phyloP scores from a whole-genome alignment of 2,888 invertebrate species.

The Melipona beecheii region DNA sequence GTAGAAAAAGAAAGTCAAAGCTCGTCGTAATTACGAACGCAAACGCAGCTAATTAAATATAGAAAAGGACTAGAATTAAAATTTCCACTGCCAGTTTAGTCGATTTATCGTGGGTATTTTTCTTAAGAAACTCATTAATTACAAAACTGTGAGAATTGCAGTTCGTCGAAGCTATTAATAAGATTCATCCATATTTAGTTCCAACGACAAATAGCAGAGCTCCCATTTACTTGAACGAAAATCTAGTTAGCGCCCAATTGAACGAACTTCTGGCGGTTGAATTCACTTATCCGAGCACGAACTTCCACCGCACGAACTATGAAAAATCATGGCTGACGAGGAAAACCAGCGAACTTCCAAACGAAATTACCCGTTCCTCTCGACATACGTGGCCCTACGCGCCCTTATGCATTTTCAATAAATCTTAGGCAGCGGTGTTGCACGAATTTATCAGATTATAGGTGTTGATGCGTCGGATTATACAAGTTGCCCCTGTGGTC shows the following conservation, averaged over 20 bases:
- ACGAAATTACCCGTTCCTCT: background rate
- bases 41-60: no score
- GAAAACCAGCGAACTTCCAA: background rate
- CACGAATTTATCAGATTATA: conserved; percentile 14
- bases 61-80: no score
- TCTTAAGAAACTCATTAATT: background rate
- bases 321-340: background rate
- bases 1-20: no score
- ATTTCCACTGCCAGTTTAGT: no score
- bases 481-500: conserved; percentile 14
- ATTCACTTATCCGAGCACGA: background rate
- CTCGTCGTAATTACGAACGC: no score
- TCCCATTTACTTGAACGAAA: background rate
- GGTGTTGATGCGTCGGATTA: conserved; percentile 24
- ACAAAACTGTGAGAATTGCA: background rate
- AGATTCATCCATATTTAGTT: background rate
- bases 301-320: background rate
- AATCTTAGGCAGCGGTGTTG: background rate
- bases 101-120: no score
- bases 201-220: background rate
- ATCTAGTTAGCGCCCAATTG: background rate
- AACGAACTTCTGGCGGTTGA: background rate
- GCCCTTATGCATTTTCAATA: background rate
- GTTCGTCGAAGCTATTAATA: background rate
- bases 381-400: no score